Conservation (phyloP, 2,797 vertebrate species). For the Squalus acanthias region DNA sequence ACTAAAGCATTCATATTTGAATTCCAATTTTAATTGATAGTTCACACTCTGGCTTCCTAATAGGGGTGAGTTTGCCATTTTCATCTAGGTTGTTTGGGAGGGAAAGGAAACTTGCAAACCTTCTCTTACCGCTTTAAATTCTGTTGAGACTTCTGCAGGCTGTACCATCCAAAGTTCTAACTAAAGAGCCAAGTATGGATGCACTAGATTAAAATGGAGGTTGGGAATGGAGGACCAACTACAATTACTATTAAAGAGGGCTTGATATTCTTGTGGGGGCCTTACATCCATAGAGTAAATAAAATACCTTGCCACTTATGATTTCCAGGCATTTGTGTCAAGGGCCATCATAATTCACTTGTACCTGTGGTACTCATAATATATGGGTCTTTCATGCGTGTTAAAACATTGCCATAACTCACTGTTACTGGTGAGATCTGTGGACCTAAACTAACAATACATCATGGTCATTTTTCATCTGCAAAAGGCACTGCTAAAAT, state of each 20-base stretch:
- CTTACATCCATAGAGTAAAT: background rate
- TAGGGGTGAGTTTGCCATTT: background rate
- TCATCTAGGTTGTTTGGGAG: background rate
- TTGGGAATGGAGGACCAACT: background rate
- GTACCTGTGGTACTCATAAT: no score
- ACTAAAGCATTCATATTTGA: background rate
- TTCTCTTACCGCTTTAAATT: background rate
- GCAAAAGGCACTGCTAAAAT: background rate
- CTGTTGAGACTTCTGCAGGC: background rate
- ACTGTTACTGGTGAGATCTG: background rate
- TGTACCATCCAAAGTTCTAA: background rate
- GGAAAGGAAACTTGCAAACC: background rate
- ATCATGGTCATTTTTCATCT: slow-evolving; percentile 24
- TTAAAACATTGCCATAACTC: background rate
- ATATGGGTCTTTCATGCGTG: background rate
- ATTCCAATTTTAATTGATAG: background rate
- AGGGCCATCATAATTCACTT: slow-evolving; percentile 4
- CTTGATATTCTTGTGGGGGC: background rate
- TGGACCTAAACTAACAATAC: background rate
- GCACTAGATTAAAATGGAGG: background rate
- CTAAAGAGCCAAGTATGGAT: background rate
- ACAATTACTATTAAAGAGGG: background rate
- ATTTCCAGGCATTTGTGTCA: background rate
- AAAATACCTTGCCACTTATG: background rate
- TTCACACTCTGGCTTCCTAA: background rate